These are phyloP conservation scores for Dendroctonus ponderosae DNA, from an alignment of 1,140 invertebrate species.

Conservation along the genomic window DNA sequence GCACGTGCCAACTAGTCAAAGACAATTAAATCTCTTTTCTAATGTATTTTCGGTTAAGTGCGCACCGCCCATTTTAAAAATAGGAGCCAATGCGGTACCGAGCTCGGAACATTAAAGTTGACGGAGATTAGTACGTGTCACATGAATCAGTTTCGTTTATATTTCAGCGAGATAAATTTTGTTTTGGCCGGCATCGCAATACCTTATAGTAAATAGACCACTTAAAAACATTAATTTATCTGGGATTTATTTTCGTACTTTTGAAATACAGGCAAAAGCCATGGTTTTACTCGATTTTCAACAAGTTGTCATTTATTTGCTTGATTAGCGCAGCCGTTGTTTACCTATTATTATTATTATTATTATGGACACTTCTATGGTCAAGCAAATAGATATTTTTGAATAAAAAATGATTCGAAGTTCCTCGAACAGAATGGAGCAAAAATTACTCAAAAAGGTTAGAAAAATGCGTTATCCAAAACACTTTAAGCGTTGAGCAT, in stretches of 20 bases:
- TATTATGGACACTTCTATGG: too few species aligned
- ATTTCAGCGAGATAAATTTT: conserved; percentile 24
- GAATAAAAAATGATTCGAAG: too few species aligned
- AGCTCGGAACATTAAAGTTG: conserved; percentile 4
- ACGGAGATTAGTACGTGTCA: conserved; percentile 17
- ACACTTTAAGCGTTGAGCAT: too few species aligned
- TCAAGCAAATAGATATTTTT: too few species aligned
- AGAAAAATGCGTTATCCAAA: too few species aligned
- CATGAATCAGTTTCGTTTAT: conserved; percentile 21
- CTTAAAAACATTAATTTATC: conserved; percentile 27
- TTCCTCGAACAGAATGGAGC: too few species aligned
- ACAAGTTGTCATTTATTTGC: too few species aligned
- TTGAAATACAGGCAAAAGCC: too few species aligned
- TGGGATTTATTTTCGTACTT: neutral
- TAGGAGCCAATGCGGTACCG: neutral
- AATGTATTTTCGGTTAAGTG: neutral
- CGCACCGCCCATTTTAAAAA: conserved; percentile 7
- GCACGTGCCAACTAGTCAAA: conserved; percentile 1
- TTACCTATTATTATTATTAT: too few species aligned
- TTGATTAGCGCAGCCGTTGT: too few species aligned
- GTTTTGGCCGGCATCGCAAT: conserved; percentile 14
- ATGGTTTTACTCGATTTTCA: too few species aligned
- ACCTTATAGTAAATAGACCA: conserved; percentile 27
- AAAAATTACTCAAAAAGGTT: too few species aligned
- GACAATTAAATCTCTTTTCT: neutral